Evolutionary conservation across 2,888 invertebrate species (phyloP).

Genomic region (Thera britannica): DNA sequence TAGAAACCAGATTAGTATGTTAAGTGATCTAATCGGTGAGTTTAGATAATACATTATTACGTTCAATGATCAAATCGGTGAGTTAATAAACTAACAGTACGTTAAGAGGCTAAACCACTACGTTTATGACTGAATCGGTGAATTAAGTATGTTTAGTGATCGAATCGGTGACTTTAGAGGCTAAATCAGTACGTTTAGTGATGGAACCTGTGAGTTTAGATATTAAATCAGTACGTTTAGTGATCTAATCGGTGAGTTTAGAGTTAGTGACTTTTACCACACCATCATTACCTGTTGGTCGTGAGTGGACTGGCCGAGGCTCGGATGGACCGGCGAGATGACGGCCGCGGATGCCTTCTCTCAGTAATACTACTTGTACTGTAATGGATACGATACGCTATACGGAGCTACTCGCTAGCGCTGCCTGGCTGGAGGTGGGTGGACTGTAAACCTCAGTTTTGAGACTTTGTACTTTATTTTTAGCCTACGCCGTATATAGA

Average conservation of each 20-base stretch:
- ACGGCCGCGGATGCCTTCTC: slow-evolving; percentile 47
- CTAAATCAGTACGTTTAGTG: too few relatives aligned
- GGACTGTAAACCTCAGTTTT: neutral
- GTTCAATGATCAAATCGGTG: neutral
- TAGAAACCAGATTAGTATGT: neutral
- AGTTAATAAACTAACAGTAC: neutral
- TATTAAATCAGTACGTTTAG: too few relatives aligned
- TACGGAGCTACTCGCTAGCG: slow-evolving; percentile 8
- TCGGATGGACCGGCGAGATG: slow-evolving; percentile 63
- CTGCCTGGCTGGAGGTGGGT: slow-evolving; percentile 19
- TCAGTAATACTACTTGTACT: slow-evolving; percentile 51
- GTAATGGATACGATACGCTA: slow-evolving; percentile 50
- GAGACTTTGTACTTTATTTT: neutral
- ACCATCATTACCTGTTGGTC: slow-evolving; percentile 34
- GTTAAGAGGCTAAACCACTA: neutral
- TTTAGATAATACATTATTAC: neutral
- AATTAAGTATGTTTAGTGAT: neutral
- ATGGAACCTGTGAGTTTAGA: too few relatives aligned
- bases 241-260: neutral
- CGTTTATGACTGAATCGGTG: neutral
- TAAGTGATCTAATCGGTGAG: neutral
- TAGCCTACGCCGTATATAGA: too few relatives aligned
- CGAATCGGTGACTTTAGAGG: neutral
- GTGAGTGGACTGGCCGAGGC: slow-evolving; percentile 60
- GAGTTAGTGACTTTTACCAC: slow-evolving; percentile 10